Evolutionary conservation across 2,113 vertebrate species (phyloP).

Genomic region (Pogona vitticeps): DNA sequence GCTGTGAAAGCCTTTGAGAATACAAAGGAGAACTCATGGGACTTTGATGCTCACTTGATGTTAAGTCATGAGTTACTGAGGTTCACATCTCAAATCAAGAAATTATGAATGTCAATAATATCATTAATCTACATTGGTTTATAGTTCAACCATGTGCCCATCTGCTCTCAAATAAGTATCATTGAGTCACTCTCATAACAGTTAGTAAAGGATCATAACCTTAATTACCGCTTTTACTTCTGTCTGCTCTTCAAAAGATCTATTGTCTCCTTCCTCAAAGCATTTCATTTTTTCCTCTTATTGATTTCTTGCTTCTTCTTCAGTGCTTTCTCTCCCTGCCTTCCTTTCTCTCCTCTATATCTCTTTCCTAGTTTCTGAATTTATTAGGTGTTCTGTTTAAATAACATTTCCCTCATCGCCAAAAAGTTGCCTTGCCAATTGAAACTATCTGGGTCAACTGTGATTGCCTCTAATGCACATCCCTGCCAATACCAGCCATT

Average conservation of each 20-base stretch:
- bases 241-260: not conserved
- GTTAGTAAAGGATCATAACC: not conserved
- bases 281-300: not conserved
- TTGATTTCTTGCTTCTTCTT: not conserved
- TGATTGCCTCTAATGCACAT: not conserved
- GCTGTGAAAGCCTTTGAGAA: no score
- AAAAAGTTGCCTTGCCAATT: constrained; percentile 8
- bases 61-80: no score
- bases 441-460: not conserved
- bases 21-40: no score
- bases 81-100: not conserved
- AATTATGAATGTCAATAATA: not conserved
- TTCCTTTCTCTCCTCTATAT: not conserved
- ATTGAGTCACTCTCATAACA: not conserved
- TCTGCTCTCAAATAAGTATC: not conserved
- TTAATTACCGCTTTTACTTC: not conserved
- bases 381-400: not conserved
- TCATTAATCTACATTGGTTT: not conserved
- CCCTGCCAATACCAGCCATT: constrained; percentile 6
- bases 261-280: not conserved
- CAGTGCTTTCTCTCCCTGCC: not conserved
- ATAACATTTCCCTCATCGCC: not conserved
- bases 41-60: not conserved
- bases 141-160: not conserved
- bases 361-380: not conserved